Percentiles rank a stretch among this genome's conserved stretches.
Evolutionary conservation across 2,113 vertebrate species (phyloP).

Genomic region (Mesocricetus auratus): DNA sequence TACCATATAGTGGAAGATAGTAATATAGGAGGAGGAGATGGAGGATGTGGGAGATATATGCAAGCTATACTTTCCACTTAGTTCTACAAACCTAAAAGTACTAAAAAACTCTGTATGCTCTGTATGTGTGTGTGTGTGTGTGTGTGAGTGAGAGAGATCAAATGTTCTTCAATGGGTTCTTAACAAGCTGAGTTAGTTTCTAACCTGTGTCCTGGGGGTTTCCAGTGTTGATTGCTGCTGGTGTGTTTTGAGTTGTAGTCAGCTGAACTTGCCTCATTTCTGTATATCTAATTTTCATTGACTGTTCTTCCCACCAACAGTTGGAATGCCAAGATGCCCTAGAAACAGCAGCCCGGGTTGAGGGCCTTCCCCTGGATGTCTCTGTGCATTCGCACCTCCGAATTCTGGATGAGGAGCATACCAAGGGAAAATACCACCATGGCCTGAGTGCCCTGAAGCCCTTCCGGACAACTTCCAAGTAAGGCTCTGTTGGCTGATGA

Average conservation of each 20-base stretch:
- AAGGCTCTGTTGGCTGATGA: slow-evolving; percentile 65
- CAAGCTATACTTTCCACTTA: background rate
- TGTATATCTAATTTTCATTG: background rate
- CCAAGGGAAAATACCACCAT: slow-evolving; percentile 91
- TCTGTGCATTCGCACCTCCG: slow-evolving; percentile 88
- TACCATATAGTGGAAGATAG: background rate
- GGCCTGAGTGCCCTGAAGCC: slow-evolving; percentile 90
- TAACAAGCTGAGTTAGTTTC: background rate
- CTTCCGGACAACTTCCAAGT: slow-evolving; percentile 93
- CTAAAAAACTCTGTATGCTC: background rate
- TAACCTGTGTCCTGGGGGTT: background rate
- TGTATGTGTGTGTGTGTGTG: background rate
- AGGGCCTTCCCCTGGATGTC: slow-evolving; percentile 91
- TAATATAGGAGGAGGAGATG: background rate
- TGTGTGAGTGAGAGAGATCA: background rate
- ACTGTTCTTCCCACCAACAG: slow-evolving; percentile 71
- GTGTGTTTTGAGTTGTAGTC: slow-evolving; percentile 1
- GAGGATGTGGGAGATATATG: background rate
- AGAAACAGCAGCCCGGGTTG: slow-evolving; percentile 92
- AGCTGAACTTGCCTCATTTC: slow-evolving; percentile 16
- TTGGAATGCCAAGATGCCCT: slow-evolving; percentile 91
- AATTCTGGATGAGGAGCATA: slow-evolving; percentile 89
- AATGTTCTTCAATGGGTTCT: background rate
- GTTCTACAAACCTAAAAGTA: slow-evolving; percentile 22
- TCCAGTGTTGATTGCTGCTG: background rate